These are phyloP conservation scores for Cremastinae sp. DNA, from an alignment of 2,888 invertebrate genomes.

Conservation along the genomic window DNA sequence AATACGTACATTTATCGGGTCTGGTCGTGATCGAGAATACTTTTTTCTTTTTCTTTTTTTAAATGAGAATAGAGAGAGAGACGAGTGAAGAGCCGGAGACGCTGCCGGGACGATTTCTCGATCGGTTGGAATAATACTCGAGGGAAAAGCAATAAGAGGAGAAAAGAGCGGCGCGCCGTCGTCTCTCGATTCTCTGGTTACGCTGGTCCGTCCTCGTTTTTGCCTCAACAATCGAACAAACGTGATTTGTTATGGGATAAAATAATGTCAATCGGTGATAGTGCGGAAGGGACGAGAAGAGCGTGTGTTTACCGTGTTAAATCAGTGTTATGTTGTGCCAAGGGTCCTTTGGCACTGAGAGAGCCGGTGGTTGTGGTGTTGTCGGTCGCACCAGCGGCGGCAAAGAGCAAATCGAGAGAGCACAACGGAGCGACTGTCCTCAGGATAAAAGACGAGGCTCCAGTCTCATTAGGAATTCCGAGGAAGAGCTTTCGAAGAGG, in stretches of 20 bases:
- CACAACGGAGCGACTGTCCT: background rate
- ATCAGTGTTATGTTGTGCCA: conserved; percentile 71
- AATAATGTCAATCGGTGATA: conserved; percentile 65
- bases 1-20: no score
- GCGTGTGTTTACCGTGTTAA: conserved; percentile 57
- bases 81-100: no score
- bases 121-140: no score
- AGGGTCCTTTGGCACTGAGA: conserved; percentile 70
- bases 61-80: no score
- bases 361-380: conserved; percentile 67
- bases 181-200: background rate
- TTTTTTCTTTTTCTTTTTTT: no score
- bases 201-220: background rate
- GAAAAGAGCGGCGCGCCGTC: conserved; percentile 4
- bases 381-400: conserved; percentile 57
- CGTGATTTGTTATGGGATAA: conserved; percentile 55
- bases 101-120: no score
- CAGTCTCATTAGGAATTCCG: no score
- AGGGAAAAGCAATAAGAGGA: no score
- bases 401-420: no score
- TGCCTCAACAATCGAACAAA: conserved; percentile 7
- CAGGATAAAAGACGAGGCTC: no score
- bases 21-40: no score
- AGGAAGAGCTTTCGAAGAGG: no score
- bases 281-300: conserved; percentile 62